These are phyloP conservation scores for Clupea harengus DNA, from an alignment of 2,113 vertebrate species.

Conservation along the genomic window DNA sequence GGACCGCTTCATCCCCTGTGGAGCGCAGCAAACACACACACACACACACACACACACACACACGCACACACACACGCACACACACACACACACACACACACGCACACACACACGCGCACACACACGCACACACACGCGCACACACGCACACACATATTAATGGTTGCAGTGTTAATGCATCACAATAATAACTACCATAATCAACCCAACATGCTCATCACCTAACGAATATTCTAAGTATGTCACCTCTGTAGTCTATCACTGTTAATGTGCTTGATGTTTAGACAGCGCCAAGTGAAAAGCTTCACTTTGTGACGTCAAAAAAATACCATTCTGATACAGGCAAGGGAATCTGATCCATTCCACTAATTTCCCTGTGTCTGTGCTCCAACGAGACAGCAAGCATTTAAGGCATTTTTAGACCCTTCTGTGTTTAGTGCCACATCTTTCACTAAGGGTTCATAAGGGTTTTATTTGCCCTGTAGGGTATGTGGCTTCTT, in stretches of 20 bases:
- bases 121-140: background rate
- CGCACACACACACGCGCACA: background rate
- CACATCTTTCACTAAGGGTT: background rate
- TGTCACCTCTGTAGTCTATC: background rate
- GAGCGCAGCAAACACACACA: background rate
- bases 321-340: background rate
- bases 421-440: background rate
- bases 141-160: background rate
- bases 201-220: background rate
- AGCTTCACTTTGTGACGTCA: background rate
- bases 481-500: background rate
- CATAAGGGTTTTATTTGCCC: background rate
- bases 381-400: background rate
- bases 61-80: background rate
- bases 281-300: background rate
- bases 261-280: background rate
- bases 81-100: background rate
- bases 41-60: background rate
- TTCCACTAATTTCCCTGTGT: background rate
- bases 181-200: background rate
- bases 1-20: slow-evolving; percentile 85
- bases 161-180: background rate
- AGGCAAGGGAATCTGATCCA: background rate
- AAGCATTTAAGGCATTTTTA: background rate
- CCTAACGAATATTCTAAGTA: background rate